These are phyloP conservation scores for Aricia artaxerxes DNA, from an alignment of 2,888 invertebrate species.

Conservation along the genomic window DNA sequence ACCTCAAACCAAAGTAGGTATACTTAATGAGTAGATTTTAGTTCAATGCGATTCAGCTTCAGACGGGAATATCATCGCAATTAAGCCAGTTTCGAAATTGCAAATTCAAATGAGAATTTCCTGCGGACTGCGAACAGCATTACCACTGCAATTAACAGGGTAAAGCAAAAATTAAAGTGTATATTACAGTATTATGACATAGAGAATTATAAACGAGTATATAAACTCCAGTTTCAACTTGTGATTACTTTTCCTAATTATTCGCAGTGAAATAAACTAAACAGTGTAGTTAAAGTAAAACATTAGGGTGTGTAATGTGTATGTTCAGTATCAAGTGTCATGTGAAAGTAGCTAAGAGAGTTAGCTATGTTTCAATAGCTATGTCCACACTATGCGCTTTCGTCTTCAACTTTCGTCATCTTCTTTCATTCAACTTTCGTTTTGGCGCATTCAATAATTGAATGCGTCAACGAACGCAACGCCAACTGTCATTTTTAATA, in stretches of 20 bases:
- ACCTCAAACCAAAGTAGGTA: not conserved
- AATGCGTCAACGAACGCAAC: too few species aligned
- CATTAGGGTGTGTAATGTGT: too few species aligned
- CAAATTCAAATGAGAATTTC: slow-evolving; percentile 9
- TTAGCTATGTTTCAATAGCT: too few species aligned
- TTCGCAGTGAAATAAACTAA: not conserved
- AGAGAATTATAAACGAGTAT: not conserved
- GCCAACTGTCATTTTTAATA: too few species aligned
- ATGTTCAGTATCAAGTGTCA: too few species aligned
- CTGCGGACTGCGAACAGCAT: not conserved
- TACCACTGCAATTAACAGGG: slow-evolving; percentile 1
- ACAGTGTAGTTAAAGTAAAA: too few species aligned
- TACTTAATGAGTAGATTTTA: slow-evolving; percentile 17
- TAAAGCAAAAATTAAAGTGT: not conserved
- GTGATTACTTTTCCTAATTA: too few species aligned
- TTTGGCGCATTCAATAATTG: too few species aligned
- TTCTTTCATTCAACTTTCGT: too few species aligned
- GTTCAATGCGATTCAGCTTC: slow-evolving; percentile 2
- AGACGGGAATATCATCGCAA: slow-evolving; percentile 7
- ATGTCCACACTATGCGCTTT: too few species aligned
- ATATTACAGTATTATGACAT: not conserved
- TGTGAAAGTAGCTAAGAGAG: too few species aligned
- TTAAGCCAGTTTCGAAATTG: slow-evolving; percentile 22
- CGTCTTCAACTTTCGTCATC: too few species aligned
- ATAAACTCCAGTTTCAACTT: not conserved